These are phyloP conservation scores for Graptemys geographica DNA, from an alignment of 2,797 vertebrate genomes.

Conservation along the genomic window DNA sequence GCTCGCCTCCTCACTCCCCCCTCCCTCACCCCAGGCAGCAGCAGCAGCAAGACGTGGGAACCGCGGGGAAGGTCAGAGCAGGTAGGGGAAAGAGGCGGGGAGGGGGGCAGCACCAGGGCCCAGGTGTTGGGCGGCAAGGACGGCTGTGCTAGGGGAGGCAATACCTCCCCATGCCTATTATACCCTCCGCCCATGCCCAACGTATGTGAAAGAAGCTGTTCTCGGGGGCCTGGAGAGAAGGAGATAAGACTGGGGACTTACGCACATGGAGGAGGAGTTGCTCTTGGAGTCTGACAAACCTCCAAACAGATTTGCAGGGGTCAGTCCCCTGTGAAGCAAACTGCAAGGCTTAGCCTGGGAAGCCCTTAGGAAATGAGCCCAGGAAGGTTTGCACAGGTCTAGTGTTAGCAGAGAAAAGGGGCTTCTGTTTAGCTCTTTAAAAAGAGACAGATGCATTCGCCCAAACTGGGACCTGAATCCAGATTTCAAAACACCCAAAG, in stretches of 20 bases:
- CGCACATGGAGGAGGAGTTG: neutral
- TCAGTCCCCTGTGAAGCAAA: neutral
- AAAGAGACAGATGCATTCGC: fast-evolving
- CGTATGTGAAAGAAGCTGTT: neutral
- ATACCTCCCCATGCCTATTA: too few relatives aligned
- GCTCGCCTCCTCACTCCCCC: too few relatives aligned
- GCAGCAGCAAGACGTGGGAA: too few relatives aligned
- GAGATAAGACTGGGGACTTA: neutral
- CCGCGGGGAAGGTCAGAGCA: too few relatives aligned
- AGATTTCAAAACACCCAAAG: neutral
- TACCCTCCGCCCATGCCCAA: neutral
- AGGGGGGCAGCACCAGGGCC: too few relatives aligned
- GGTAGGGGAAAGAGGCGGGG: too few relatives aligned
- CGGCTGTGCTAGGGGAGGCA: too few relatives aligned
- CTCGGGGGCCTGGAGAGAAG: neutral
- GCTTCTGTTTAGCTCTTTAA: neutral
- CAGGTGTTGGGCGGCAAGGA: too few relatives aligned
- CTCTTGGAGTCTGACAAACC: neutral
- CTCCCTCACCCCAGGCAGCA: too few relatives aligned
- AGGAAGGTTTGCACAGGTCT: too few relatives aligned
- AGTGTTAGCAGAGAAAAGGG: neutral
- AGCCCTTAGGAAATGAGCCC: neutral
- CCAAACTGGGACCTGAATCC: neutral
- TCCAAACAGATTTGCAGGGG: neutral
- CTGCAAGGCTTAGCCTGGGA: neutral